Conservation (phyloP, 2,797 vertebrate genomes). For the Danionella dracula region DNA sequence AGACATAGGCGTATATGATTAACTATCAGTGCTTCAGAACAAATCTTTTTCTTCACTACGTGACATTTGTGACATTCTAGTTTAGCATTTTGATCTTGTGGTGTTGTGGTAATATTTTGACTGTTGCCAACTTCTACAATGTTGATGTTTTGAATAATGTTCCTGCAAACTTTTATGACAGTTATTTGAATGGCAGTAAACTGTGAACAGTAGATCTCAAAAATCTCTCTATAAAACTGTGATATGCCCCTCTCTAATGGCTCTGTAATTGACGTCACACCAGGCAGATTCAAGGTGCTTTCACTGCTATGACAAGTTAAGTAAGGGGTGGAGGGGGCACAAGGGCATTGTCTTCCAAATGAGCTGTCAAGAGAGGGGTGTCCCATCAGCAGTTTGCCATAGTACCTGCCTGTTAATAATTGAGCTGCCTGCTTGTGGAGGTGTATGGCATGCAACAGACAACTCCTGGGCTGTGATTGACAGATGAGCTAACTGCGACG, state of each 20-base stretch:
- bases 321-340: slow-evolving; percentile 57
- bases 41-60: too few relatives aligned
- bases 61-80: too few relatives aligned
- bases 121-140: too few relatives aligned
- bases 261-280: slow-evolving; percentile 39
- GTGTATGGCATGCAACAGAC: slow-evolving; percentile 60
- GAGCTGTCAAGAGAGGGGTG: slow-evolving; percentile 62
- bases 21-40: too few relatives aligned
- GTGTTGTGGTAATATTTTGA: too few relatives aligned
- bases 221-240: slow-evolving; percentile 6
- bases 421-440: slow-evolving; percentile 65
- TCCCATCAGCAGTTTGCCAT: slow-evolving; percentile 73
- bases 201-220: neutral
- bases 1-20: too few relatives aligned
- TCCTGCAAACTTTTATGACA: too few relatives aligned
- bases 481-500: slow-evolving; percentile 71
- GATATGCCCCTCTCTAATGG: slow-evolving; percentile 23
- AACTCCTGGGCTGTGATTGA: slow-evolving; percentile 64
- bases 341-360: slow-evolving; percentile 74
- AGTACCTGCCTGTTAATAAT: slow-evolving; percentile 82
- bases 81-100: too few relatives aligned
- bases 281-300: slow-evolving; percentile 59
- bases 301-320: slow-evolving; percentile 76
- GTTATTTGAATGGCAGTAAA: neutral
- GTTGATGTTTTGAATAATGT: too few relatives aligned